phyloP scores from a whole-genome alignment of 1,140 invertebrate genomes.

The Ridgeia piscesae region DNA sequence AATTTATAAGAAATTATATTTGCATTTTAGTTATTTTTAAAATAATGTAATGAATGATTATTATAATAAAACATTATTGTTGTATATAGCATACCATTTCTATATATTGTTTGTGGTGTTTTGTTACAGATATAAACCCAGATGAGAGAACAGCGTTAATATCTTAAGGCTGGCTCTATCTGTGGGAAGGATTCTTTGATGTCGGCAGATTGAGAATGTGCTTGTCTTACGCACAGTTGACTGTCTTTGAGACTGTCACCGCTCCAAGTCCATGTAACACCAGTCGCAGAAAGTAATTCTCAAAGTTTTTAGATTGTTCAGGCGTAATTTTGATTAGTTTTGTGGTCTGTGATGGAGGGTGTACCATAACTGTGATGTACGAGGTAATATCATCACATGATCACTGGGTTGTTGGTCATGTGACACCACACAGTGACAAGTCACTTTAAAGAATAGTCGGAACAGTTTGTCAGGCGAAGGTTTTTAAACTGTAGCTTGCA shows the following conservation, averaged over 20 bases:
- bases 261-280: background rate
- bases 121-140: background rate
- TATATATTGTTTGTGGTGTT: background rate
- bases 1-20: background rate
- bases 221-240: background rate
- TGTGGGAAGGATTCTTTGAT: background rate
- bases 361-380: background rate
- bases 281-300: background rate
- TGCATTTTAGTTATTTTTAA: background rate
- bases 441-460: too few species aligned
- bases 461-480: too few species aligned
- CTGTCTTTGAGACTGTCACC: background rate
- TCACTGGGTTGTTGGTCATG: too few species aligned
- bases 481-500: too few species aligned
- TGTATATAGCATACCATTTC: background rate
- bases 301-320: background rate
- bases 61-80: background rate
- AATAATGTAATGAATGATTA: background rate
- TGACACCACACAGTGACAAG: too few species aligned
- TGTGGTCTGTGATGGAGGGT: background rate
- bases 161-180: background rate
- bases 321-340: background rate
- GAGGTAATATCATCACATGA: background rate
- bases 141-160: background rate
- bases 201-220: background rate